phyloP scores from a whole-genome alignment of 92 coral and sea anemone genomes.

The Desmophyllum pertusum region DNA sequence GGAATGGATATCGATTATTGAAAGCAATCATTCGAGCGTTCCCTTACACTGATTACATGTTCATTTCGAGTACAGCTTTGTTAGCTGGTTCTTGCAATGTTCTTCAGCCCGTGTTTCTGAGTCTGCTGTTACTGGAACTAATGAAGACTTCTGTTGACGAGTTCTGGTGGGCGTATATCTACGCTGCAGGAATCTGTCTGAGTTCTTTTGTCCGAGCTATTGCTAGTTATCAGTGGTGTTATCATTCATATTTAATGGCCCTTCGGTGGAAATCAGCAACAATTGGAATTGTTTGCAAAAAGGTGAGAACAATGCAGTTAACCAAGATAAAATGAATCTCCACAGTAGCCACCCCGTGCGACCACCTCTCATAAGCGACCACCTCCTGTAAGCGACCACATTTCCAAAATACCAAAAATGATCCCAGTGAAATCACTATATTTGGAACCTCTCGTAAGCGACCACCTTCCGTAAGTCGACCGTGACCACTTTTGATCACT shows the following conservation, averaged over 20 bases:
- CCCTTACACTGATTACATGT: constrained; percentile 39
- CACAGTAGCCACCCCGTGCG: background rate
- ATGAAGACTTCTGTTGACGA: background rate
- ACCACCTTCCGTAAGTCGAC: too few species aligned
- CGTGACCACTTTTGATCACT: too few species aligned
- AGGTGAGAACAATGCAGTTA: constrained; percentile 26
- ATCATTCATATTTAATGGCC: constrained; percentile 23
- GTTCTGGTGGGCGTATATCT: constrained; percentile 48
- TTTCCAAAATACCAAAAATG: too few species aligned
- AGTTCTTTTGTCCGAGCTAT: constrained; percentile 43
- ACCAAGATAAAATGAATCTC: background rate
- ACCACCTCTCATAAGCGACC: too few species aligned
- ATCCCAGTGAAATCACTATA: too few species aligned
- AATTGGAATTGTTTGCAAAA: constrained; percentile 54
- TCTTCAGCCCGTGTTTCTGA: too few species aligned
- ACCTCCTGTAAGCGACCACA: too few species aligned
- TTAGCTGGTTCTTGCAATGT: constrained; percentile 44
- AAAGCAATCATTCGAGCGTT: too few species aligned
- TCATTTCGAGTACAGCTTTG: constrained; percentile 18
- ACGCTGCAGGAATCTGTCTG: constrained; percentile 68
- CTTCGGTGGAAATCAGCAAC: constrained; percentile 72
- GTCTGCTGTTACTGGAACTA: constrained; percentile 52
- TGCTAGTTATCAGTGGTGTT: constrained; percentile 44
- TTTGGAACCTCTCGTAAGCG: too few species aligned
- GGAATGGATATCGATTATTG: too few species aligned